phyloP scores from a whole-genome alignment of 2,888 invertebrate genomes.

The Scaptomyza parva region DNA sequence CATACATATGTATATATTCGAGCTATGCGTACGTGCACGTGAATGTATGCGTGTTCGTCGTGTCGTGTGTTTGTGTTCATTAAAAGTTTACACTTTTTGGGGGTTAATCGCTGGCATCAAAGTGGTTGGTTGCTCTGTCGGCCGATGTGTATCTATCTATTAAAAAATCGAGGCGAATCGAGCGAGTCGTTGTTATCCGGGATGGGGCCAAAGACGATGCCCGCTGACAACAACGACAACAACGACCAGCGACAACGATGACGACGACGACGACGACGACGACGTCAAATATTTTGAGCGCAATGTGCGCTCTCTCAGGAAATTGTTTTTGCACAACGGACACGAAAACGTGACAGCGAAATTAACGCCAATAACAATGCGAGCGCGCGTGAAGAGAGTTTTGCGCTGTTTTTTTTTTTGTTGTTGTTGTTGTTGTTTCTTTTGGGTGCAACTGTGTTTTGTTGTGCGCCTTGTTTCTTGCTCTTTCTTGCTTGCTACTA shows the following conservation, averaged over 20 bases:
- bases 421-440: no score
- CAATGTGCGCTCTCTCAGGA: conserved; percentile 59
- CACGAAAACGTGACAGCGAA: conserved; percentile 51
- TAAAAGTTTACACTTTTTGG: conserved; percentile 75
- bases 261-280: conserved; percentile 47
- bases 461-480: conserved; percentile 5
- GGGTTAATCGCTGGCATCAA: conserved; percentile 76
- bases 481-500: conserved; percentile 11
- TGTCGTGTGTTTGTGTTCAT: conserved; percentile 43
- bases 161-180: conserved; percentile 77
- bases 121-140: conserved; percentile 59
- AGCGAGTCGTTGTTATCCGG: conserved; percentile 47
- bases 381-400: conserved; percentile 38
- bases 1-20: conserved; percentile 2
- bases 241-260: conserved; percentile 44
- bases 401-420: conserved; percentile 21
- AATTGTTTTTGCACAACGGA: conserved; percentile 60
- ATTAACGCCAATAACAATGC: conserved; percentile 72
- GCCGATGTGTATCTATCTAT: conserved; percentile 78
- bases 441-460: conserved; percentile 35
- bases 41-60: conserved; percentile 9
- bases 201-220: conserved; percentile 69
- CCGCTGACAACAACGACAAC: conserved; percentile 30
- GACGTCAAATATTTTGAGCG: conserved; percentile 59
- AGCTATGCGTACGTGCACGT: conserved; percentile 3